A percentile compares a stretch with the other conserved stretches of the same genome.
These are phyloP conservation scores for Prostheceraeus crozeri DNA, from an alignment of 2,888 invertebrate genomes.

Conservation along the genomic window DNA sequence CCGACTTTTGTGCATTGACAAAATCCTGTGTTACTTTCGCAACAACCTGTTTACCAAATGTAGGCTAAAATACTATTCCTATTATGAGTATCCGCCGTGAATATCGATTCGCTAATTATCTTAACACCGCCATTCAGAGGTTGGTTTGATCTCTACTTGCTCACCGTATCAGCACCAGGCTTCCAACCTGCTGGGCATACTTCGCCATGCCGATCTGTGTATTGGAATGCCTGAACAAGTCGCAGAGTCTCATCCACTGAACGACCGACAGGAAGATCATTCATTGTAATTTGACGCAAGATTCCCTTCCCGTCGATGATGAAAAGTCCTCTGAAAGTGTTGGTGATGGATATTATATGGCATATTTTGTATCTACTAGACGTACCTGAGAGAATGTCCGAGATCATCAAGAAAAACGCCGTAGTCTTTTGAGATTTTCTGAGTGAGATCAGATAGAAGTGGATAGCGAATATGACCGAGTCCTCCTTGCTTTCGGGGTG, in stretches of 20 bases:
- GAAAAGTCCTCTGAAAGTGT: conserved; percentile 78
- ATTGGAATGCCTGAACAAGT: conserved; percentile 87
- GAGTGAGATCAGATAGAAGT: conserved; percentile 79
- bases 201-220: conserved; percentile 64
- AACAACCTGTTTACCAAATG: too few species aligned
- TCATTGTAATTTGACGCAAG: conserved; percentile 87
- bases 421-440: conserved; percentile 79
- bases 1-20: too few species aligned
- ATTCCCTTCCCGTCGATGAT: conserved; percentile 82
- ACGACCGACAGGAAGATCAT: conserved; percentile 72
- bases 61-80: too few species aligned
- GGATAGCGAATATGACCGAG: conserved; percentile 79
- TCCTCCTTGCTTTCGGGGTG: conserved; percentile 70
- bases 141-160: too few species aligned
- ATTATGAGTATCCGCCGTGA: too few species aligned
- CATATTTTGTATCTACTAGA: too few species aligned
- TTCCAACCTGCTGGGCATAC: conserved; percentile 90
- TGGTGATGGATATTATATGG: too few species aligned
- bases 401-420: too few species aligned
- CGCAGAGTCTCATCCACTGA: conserved; percentile 87
- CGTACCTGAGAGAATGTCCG: too few species aligned
- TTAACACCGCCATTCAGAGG: too few species aligned
- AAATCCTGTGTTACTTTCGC: too few species aligned
- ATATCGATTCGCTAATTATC: too few species aligned
- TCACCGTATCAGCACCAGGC: conserved; percentile 81